These are phyloP conservation scores for Zootermopsis nevadensis DNA, from an alignment of 2,888 invertebrate species.

Conservation along the genomic window DNA sequence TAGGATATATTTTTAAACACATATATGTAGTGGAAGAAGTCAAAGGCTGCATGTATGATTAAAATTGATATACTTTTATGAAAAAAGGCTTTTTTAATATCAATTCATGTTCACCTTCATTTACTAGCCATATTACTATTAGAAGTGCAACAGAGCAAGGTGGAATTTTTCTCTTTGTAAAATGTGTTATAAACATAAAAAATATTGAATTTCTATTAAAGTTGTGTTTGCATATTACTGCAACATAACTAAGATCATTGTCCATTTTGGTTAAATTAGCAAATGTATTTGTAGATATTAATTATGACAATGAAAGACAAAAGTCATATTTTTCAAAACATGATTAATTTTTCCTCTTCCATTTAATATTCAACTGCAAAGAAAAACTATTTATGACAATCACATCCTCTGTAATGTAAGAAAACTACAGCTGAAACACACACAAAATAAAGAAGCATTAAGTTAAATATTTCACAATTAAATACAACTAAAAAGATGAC, in stretches of 20 bases:
- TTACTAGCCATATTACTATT: neutral
- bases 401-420: neutral
- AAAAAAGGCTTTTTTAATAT: neutral
- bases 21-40: neutral
- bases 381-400: neutral
- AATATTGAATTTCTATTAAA: neutral
- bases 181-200: neutral
- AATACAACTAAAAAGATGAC: neutral
- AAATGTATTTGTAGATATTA: neutral
- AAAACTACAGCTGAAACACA: neutral
- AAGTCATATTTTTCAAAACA: neutral
- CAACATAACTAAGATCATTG: neutral
- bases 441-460: neutral
- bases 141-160: neutral
- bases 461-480: slow-evolving; percentile 8
- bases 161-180: neutral
- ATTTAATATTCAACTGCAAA: neutral
- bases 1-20: no score
- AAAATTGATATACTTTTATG: neutral
- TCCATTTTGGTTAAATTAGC: neutral
- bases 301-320: neutral
- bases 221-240: neutral
- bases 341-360: neutral
- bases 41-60: neutral
- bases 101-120: slow-evolving; percentile 3